Base-by-base conservation (phyloP, 1,140 invertebrate species). In the Gryon sp. region DNA sequence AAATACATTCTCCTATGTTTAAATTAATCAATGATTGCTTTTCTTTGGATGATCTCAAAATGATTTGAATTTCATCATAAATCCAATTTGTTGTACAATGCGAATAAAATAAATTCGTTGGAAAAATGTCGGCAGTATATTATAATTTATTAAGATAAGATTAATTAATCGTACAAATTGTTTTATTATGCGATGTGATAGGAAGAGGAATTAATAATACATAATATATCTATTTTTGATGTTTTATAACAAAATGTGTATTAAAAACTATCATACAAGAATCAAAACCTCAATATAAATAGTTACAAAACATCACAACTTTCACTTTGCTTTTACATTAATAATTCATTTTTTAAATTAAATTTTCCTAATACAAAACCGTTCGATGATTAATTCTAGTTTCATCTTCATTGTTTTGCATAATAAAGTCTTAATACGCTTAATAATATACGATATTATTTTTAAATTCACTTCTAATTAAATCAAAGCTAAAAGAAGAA, bases 201-300 rank as follows among this genome's bases (percentile, higher is more conserved):
- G 43, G 22, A 15, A 22, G 30, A 22, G 26, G 11, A 41, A 41
- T 22, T 16, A 57, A 43, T 43, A 22, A 40, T 30, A n/a, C n/a
- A n/a, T n/a, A n/a, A 28, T 28, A 16, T 32, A 46, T 16, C 2
- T 43, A 4, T 9, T 48, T 38, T 52, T 14, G 11, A 41, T n/a
- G 14, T 52, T 66, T 66, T 15, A 36, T 66, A 55, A 66, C 40
- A 66, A 55, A 66, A 34, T 55, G 28, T 63, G 28, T 46, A 66
- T 66, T 66, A 55, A 28, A 66, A 66, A 66, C 48, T 55, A 36
- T 66, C n/a, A 55, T 55, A 55, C 40, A 66, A 46, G 19, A 46
- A 55, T 53, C 4, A 43, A 46, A 52, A 66, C 18, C 50, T 45
- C 12, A 28, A 26, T 66, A 66, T 66, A 66, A 66, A 66, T 65